These are phyloP conservation scores for Teleopsis dalmanni DNA, from an alignment of 1,140 invertebrate genomes.

Conservation along the genomic window DNA sequence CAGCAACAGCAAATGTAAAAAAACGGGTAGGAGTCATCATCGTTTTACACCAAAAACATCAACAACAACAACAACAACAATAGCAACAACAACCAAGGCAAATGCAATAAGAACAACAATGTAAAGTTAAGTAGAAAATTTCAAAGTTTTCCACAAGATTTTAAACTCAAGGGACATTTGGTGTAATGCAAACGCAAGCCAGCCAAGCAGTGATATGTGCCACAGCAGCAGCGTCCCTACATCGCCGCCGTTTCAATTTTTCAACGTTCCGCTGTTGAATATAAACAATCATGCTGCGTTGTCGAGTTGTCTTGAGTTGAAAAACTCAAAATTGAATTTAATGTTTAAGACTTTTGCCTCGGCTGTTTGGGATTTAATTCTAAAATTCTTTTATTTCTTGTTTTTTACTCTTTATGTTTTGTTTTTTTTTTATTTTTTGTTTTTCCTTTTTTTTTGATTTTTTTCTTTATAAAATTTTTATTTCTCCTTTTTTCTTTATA, in stretches of 20 bases:
- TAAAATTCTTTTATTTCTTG: background rate
- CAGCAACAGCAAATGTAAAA: background rate
- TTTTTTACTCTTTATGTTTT: background rate
- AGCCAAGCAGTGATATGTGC: no score
- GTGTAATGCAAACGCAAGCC: no score
- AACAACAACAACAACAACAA: background rate
- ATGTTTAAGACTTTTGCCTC: no score
- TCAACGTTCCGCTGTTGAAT: slow-evolving; percentile 2
- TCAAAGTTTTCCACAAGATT: no score
- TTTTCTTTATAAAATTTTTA: background rate
- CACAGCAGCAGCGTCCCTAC: slow-evolving; percentile 1
- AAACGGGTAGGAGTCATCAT: background rate
- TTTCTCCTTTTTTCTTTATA: background rate
- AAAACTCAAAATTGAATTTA: no score
- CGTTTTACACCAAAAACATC: background rate
- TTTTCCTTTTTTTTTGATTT: background rate
- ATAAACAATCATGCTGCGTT: background rate
- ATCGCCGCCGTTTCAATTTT: background rate
- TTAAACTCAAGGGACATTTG: no score
- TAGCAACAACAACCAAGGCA: background rate
- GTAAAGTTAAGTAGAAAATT: no score
- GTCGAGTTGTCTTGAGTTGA: no score
- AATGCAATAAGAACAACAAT: background rate
- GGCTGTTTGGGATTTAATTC: no score
- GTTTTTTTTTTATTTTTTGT: background rate